Evolutionary conservation across 2,888 invertebrate genomes (phyloP), one percentile per base, ranked within the genome.

Genomic region (Falcaria lacertinaria): DNA sequence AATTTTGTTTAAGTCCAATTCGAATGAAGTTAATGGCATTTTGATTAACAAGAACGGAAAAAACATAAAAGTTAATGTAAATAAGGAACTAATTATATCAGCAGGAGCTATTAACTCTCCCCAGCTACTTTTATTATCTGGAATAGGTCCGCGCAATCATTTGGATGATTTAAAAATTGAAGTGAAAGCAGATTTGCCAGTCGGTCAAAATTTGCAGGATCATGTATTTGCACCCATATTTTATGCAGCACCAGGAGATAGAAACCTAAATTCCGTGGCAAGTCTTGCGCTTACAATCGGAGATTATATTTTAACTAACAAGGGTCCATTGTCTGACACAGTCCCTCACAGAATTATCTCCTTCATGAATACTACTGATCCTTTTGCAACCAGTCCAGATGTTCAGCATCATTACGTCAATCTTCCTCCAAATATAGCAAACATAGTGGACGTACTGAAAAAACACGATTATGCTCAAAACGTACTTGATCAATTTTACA

Each of bases 151-250:
- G 0, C 63, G 54, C 39, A 57, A 78, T 7, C 83, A 90, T 45
- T 63, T 90, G 19, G 50, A 68, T 28, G 57, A 77, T 0, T 57
- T 82, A 11, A 69, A 69, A 1, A 90, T 91, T 25, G 54, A 75
- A 2, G 69, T 89, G 0, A 63, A 83, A 34, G 67, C 74, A 15
- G 84, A 91, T 54, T 74, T 87, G n/a, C 78, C 86, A 0, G 91
- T 91, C 0, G 91, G 91, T 1, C 64, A 79, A 53, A 90, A 90
- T 58, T 75, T 91, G 34, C 86, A 91, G 52, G 91, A 91, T 52
- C 91, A 91, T 59, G 60, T 84, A 1, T 80, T 73, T 35, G 67
- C 69, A n/a, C 88, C 87, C 0, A 19, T 83, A 2, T 67, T 73
- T 14, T 84, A 80, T 15, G 72, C 74, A 1, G 45, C 78, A 34